Evolutionary conservation across 2,113 vertebrate species (phyloP).

Genomic region (Cynopterus brachyotis): DNA sequence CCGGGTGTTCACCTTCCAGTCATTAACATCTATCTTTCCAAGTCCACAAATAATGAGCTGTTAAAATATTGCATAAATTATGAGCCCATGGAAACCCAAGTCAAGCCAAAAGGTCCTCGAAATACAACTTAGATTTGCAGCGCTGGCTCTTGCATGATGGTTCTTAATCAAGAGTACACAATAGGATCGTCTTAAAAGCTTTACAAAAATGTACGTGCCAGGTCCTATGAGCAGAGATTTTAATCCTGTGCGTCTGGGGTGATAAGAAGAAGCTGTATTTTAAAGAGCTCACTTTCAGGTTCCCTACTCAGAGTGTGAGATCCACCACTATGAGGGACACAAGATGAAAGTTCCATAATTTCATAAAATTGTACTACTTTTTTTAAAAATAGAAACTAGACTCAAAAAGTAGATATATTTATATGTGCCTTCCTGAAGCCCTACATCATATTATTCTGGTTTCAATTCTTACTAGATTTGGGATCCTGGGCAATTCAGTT

Average conservation of each 20-base stretch:
- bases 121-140: not conserved
- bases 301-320: not conserved
- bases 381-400: not conserved
- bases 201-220: slow-evolving; percentile 1
- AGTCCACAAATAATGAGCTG: slow-evolving; percentile 98
- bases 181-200: not conserved
- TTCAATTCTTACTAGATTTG: not conserved
- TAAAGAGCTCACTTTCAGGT: not conserved
- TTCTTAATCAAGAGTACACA: not conserved
- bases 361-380: not conserved
- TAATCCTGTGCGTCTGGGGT: not conserved
- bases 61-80: slow-evolving; percentile 17
- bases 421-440: not conserved
- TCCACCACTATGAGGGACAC: not conserved
- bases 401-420: not conserved
- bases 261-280: not conserved
- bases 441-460: not conserved
- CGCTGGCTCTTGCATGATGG: not conserved
- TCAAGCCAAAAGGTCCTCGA: not conserved
- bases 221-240: not conserved
- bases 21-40: slow-evolving; percentile 97
- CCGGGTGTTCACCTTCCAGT: slow-evolving; percentile 98
- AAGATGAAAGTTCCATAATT: not conserved
- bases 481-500: not conserved
- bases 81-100: slow-evolving; percentile 11